These are phyloP conservation scores for Gallinago solitaria DNA, from an alignment of 2,797 vertebrate species.

Conservation along the genomic window DNA sequence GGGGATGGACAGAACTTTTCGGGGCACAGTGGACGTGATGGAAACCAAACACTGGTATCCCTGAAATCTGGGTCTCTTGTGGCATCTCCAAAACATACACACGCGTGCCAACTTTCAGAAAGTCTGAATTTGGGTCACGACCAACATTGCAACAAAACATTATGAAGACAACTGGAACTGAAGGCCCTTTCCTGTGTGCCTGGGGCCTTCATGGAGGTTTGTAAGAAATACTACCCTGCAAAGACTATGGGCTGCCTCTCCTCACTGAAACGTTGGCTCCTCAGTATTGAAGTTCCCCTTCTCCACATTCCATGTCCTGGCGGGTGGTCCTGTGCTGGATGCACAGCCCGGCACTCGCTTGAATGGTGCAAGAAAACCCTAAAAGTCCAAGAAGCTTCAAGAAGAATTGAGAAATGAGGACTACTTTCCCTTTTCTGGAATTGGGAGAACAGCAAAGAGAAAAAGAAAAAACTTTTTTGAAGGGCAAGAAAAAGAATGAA, in stretches of 20 bases:
- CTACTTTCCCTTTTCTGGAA: background rate
- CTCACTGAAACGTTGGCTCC: background rate
- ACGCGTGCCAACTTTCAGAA: background rate
- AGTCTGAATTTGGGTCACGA: background rate
- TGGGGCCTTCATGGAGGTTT: background rate
- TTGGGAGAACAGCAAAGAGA: background rate
- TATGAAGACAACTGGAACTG: background rate
- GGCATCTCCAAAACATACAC: background rate
- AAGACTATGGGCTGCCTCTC: background rate
- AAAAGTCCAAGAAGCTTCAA: background rate
- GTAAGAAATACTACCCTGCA: background rate
- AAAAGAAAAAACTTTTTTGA: background rate
- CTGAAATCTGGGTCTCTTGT: rapidly evolving
- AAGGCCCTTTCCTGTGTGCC: background rate
- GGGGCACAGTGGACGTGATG: background rate
- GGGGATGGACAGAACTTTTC: background rate
- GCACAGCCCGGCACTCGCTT: background rate
- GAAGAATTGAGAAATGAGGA: rapidly evolving
- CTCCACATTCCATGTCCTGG: rapidly evolving
- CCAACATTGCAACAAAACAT: background rate
- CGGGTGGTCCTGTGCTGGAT: background rate
- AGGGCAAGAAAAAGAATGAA: background rate
- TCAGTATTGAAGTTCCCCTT: too few species aligned
- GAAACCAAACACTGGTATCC: background rate
- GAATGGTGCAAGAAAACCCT: background rate